phyloP scores from a whole-genome alignment of 92 coral and sea anemone genomes.

The Plumapathes pennacea region DNA sequence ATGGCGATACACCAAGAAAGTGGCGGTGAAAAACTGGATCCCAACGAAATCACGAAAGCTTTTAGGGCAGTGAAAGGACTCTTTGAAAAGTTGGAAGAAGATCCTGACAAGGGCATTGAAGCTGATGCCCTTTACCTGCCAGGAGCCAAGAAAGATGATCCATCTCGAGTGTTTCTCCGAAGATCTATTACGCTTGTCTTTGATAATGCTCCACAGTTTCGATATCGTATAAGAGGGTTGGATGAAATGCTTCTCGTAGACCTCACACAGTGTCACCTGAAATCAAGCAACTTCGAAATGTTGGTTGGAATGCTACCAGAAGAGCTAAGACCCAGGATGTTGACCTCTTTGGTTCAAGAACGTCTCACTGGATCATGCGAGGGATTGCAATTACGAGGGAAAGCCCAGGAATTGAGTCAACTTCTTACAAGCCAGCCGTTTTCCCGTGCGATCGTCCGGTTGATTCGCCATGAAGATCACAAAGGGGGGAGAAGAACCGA shows the following conservation, averaged over 20 bases:
- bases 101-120: not conserved
- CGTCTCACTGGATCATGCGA: not conserved
- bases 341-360: conserved; percentile 28
- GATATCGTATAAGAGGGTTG: conserved; percentile 20
- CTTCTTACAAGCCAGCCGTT: conserved; percentile 26
- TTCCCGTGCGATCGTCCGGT: conserved; percentile 28
- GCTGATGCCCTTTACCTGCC: conserved; percentile 18
- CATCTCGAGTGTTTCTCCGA: conserved; percentile 7
- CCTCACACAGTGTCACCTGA: conserved; percentile 18
- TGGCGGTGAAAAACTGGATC: conserved; percentile 28
- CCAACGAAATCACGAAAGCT: conserved; percentile 27
- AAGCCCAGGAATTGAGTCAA: conserved; percentile 8
- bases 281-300: conserved; percentile 4
- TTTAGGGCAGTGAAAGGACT: conserved; percentile 53
- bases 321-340: conserved; percentile 26
- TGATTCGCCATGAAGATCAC: conserved; percentile 34
- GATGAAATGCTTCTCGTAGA: conserved; percentile 12
- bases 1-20: conserved; percentile 34
- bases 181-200: conserved; percentile 28
- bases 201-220: conserved; percentile 41
- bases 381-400: not conserved
- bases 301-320: conserved; percentile 26
- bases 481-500: not conserved
- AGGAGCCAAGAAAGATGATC: not conserved
- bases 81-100: conserved; percentile 34